phyloP scores from a whole-genome alignment of 2,888 invertebrate species.

The Eristalinus aeneus region DNA sequence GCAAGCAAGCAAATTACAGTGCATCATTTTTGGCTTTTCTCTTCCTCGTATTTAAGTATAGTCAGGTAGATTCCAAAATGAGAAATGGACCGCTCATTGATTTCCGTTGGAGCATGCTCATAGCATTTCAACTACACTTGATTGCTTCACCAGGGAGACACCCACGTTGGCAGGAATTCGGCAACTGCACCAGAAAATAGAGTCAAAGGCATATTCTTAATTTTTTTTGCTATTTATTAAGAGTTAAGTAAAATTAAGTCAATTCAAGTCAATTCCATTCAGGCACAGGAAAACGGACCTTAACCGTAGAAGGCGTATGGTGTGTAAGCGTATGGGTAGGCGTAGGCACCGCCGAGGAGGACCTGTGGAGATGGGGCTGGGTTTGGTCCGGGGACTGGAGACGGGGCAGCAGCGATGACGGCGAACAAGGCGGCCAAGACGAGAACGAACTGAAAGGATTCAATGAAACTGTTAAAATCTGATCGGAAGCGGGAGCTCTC shows the following conservation, averaged over 20 bases:
- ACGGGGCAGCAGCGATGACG: background rate
- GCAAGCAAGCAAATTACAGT: too few relatives aligned
- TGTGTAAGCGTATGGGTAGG: background rate
- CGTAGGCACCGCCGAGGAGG: background rate
- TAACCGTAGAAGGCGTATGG: background rate
- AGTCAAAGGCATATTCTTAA: background rate
- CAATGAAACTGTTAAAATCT: background rate
- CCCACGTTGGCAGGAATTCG: too few relatives aligned
- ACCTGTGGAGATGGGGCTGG: background rate
- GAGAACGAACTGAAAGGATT: slow-evolving; percentile 5
- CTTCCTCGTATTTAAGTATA: too few relatives aligned
- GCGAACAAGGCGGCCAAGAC: background rate
- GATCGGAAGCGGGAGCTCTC: background rate
- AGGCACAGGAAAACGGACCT: background rate
- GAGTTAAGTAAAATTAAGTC: background rate
- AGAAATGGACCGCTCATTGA: too few relatives aligned
- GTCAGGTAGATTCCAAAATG: too few relatives aligned
- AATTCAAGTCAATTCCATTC: background rate
- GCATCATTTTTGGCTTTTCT: too few relatives aligned
- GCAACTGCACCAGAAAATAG: background rate
- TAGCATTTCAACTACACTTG: too few relatives aligned
- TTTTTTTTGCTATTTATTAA: background rate
- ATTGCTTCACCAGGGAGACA: too few relatives aligned
- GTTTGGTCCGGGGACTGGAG: background rate
- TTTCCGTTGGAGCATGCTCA: too few relatives aligned